phyloP scores from a whole-genome alignment of 2,797 vertebrate genomes.

The Lateolabrax maculatus region DNA sequence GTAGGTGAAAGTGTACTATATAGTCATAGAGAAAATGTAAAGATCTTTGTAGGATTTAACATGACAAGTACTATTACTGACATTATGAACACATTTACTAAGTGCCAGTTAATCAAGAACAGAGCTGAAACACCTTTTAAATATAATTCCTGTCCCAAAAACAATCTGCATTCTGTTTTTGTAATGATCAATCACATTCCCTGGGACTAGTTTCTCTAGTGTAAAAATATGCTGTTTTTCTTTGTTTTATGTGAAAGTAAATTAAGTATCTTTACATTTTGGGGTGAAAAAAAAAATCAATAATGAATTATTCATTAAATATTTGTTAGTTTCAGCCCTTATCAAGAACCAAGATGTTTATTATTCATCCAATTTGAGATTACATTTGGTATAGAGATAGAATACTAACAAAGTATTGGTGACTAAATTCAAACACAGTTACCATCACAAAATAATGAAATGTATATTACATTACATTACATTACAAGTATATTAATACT shows the following conservation, averaged over 20 bases:
- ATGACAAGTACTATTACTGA: neutral
- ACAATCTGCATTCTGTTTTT: no score
- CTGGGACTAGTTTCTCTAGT: neutral
- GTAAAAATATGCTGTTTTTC: neutral
- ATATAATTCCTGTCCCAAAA: neutral
- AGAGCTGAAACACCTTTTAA: neutral
- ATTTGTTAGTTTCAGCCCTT: neutral
- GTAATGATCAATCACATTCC: neutral
- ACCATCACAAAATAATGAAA: neutral
- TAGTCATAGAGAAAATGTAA: neutral
- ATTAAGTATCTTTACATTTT: neutral
- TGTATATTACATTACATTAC: no score
- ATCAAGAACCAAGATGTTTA: slow-evolving; percentile 6
- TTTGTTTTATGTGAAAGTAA: neutral
- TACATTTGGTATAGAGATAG: neutral
- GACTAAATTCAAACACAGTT: neutral
- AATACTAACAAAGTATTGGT: neutral
- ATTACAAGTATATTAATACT: neutral
- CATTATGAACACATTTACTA: neutral
- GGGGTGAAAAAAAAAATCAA: neutral
- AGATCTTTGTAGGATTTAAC: neutral
- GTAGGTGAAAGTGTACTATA: neutral
- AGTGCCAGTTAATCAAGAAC: neutral
- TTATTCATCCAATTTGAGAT: slow-evolving; percentile 22
- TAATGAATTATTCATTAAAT: neutral